phyloP scores from a whole-genome alignment of 2,113 vertebrate species.

The Elanus axillaris region DNA sequence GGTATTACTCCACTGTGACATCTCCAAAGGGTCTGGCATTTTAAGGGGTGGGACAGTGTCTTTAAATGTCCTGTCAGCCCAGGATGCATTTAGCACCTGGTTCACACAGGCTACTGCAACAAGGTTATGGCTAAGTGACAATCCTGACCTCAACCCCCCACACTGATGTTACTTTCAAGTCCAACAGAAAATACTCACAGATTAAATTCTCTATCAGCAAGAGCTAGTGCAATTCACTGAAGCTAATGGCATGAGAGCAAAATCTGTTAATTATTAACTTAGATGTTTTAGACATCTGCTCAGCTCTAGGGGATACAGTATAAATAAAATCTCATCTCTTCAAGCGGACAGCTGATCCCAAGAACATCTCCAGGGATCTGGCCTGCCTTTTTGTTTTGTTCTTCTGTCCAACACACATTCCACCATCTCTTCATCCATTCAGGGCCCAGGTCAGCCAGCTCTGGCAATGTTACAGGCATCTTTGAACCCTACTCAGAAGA shows the following conservation, averaged over 20 bases:
- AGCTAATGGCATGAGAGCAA: background rate
- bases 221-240: background rate
- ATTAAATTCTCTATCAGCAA: background rate
- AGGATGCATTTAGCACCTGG: background rate
- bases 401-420: background rate
- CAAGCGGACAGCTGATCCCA: slow-evolving; percentile 13
- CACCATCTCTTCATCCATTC: background rate
- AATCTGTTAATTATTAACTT: slow-evolving; percentile 42
- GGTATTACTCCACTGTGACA: background rate
- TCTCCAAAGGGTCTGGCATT: background rate
- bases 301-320: background rate
- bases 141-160: background rate
- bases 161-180: background rate
- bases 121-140: background rate
- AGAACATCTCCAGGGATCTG: background rate
- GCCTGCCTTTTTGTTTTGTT: slow-evolving; percentile 19
- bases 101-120: background rate
- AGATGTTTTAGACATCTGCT: slow-evolving; percentile 16
- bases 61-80: background rate
- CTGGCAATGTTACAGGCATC: background rate
- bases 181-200: background rate
- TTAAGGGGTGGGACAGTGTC: background rate
- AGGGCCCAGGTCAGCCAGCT: background rate
- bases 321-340: slow-evolving; percentile 36
- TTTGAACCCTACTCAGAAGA: background rate